Evolutionary conservation across 2,113 vertebrate species (phyloP).

Genomic region (Platysternon megacephalum): DNA sequence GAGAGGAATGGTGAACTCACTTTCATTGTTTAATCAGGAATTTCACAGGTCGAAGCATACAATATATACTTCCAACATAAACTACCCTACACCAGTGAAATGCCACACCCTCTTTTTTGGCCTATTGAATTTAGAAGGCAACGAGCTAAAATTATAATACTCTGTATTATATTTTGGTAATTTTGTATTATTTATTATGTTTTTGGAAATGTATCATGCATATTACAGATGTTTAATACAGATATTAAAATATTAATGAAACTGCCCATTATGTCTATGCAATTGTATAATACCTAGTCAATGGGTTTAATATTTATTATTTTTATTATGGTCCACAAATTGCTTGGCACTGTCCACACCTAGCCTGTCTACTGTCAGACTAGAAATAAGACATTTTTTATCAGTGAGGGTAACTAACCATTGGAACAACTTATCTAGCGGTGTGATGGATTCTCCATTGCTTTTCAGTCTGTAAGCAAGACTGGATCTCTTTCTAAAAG

Average conservation of each 20-base stretch:
- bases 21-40: not conserved
- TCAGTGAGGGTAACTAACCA: rapidly evolving
- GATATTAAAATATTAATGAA: not conserved
- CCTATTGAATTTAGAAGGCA: rapidly evolving
- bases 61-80: rapidly evolving
- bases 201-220: not conserved
- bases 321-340: rapidly evolving
- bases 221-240: not conserved
- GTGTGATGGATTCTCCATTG: not conserved
- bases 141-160: not conserved
- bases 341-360: not conserved
- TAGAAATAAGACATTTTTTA: rapidly evolving
- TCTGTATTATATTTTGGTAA: not conserved
- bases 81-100: rapidly evolving
- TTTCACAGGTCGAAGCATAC: not conserved
- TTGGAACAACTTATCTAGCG: rapidly evolving
- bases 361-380: rapidly evolving
- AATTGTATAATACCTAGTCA: not conserved
- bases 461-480: not conserved
- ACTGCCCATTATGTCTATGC: not conserved
- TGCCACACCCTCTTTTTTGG: rapidly evolving
- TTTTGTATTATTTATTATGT: rapidly evolving
- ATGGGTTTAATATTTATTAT: not conserved
- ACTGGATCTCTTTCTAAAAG: not conserved
- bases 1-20: not conserved